A percentile compares a stretch with the other conserved stretches of the same genome.
These are phyloP conservation scores for Eurystomus glaucurus DNA, from an alignment of 2,797 vertebrate genomes.

Conservation along the genomic window DNA sequence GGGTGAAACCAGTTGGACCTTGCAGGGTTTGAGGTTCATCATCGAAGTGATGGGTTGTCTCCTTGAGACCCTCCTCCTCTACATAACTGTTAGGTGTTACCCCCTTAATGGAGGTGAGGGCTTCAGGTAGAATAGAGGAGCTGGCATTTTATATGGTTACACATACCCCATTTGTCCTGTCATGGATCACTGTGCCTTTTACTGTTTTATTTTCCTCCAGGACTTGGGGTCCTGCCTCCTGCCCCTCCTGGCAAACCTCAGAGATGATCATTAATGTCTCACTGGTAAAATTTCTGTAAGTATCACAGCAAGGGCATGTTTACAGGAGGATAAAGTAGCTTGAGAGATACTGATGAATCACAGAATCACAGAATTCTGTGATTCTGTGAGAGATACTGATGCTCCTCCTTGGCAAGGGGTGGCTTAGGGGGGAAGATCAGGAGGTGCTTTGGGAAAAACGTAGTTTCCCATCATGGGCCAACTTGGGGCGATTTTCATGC, in stretches of 20 bases:
- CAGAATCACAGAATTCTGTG: too few species aligned
- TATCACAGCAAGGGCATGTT: neutral
- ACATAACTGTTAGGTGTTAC: fast-evolving
- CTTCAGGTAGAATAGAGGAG: neutral
- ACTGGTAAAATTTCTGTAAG: neutral
- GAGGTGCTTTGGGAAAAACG: neutral
- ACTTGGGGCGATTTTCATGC: neutral
- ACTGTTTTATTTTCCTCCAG: neutral
- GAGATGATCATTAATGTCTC: neutral
- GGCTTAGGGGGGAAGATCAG: neutral
- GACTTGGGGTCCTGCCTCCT: fast-evolving
- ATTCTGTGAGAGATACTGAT: too few species aligned
- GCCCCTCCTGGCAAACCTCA: fast-evolving
- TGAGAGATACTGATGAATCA: too few species aligned
- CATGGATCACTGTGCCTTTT: neutral
- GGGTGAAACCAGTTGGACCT: neutral
- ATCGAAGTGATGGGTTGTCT: neutral
- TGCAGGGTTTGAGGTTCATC: neutral
- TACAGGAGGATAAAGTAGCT: neutral
- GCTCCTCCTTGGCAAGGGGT: fast-evolving
- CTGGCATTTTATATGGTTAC: neutral
- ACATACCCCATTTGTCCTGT: neutral
- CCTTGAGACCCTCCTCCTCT: fast-evolving
- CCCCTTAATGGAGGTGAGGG: neutral
- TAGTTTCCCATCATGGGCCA: neutral